These are phyloP conservation scores for Formica selysi DNA, from an alignment of 1,140 invertebrate genomes.

Conservation along the genomic window DNA sequence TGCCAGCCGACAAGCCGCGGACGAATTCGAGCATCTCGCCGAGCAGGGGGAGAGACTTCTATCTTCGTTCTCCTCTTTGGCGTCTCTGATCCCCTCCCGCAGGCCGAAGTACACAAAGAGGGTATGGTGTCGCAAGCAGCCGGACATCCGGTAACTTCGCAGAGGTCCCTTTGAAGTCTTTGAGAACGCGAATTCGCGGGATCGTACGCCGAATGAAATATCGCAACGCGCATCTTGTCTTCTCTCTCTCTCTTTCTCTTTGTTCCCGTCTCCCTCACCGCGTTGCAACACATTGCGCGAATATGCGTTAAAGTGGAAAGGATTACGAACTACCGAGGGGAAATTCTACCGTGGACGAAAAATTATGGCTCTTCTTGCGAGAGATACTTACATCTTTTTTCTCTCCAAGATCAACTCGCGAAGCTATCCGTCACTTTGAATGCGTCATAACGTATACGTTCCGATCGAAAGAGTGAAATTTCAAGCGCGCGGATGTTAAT, in stretches of 20 bases:
- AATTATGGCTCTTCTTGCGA: constrained; percentile 28
- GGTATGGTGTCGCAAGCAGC: constrained; percentile 70
- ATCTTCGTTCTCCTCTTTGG: neutral
- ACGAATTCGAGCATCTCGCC: constrained; percentile 76
- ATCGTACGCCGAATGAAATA: constrained; percentile 84
- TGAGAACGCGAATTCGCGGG: constrained; percentile 76
- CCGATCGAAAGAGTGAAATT: neutral
- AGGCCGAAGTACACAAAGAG: constrained; percentile 31
- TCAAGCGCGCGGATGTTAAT: neutral
- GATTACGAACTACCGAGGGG: constrained; percentile 24
- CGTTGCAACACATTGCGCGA: constrained; percentile 46
- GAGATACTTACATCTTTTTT: constrained; percentile 4
- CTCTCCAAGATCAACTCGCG: neutral
- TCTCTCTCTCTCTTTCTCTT: neutral
- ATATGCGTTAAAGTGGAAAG: constrained; percentile 49
- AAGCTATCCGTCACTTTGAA: neutral
- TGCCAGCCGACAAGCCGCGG: constrained; percentile 77
- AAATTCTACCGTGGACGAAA: constrained; percentile 21
- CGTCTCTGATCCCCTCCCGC: neutral
- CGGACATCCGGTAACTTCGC: constrained; percentile 82
- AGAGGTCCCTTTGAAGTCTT: constrained; percentile 80
- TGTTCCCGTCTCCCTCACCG: neutral
- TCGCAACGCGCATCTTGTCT: constrained; percentile 58
- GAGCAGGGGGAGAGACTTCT: constrained; percentile 38
- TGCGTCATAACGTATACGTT: neutral